A percentile compares a stretch with the other conserved stretches of the same genome.
These are phyloP conservation scores for Acronicta alni DNA, from an alignment of 2,888 invertebrate genomes.

Conservation along the genomic window DNA sequence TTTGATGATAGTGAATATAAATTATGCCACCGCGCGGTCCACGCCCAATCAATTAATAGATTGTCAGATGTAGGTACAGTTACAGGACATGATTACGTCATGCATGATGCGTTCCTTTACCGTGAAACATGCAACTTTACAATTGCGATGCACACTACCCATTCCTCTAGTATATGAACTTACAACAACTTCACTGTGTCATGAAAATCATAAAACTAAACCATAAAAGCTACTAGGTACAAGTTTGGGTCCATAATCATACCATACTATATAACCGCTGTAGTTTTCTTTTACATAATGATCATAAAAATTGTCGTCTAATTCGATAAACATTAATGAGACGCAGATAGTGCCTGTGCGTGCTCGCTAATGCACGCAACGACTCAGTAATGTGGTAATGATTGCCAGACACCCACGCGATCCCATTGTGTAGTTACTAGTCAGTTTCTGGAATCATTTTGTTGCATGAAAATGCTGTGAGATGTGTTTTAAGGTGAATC, in stretches of 20 bases:
- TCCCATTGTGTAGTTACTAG: constrained; percentile 25
- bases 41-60: too few relatives aligned
- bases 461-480: constrained; percentile 3
- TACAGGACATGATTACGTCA: too few relatives aligned
- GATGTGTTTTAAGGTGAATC: too few relatives aligned
- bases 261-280: constrained; percentile 3
- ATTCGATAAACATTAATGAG: constrained; percentile 43
- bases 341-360: constrained; percentile 20
- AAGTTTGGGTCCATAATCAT: constrained; percentile 16
- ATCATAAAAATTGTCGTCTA: constrained; percentile 31
- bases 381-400: constrained; percentile 42
- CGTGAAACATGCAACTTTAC: too few relatives aligned
- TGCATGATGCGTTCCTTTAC: too few relatives aligned
- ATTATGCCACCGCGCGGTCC: too few relatives aligned
- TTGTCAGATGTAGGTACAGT: too few relatives aligned
- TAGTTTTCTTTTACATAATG: constrained; percentile 19
- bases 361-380: constrained; percentile 24
- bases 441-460: constrained; percentile 7
- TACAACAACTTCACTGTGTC: too few relatives aligned
- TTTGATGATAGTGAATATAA: too few relatives aligned
- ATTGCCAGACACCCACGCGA: constrained; percentile 43
- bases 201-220: not conserved
- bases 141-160: too few relatives aligned
- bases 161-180: too few relatives aligned
- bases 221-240: not conserved